phyloP scores from a whole-genome alignment of 2,888 invertebrate genomes.

The Cybosia mesomella region DNA sequence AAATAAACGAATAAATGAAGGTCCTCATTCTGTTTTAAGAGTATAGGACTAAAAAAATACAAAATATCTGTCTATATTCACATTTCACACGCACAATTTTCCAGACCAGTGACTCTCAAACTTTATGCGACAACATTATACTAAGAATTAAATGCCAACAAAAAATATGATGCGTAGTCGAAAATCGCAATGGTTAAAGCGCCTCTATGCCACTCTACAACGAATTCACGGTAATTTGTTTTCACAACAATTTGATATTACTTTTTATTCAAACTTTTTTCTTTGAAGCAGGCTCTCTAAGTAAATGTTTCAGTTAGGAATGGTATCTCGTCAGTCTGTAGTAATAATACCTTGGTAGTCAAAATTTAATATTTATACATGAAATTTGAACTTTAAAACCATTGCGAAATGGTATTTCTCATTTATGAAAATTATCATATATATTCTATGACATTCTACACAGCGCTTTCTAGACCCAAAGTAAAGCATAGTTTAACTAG shows the following conservation, averaged over 20 bases:
- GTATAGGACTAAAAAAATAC: not conserved
- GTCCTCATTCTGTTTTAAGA: not conserved
- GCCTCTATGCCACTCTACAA: not conserved
- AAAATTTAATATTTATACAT: not conserved
- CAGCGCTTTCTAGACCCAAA: no score
- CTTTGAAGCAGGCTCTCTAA: not conserved
- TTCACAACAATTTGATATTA: slow-evolving; percentile 1
- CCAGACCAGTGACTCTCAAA: slow-evolving; percentile 9
- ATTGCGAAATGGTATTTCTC: no score
- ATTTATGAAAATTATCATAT: no score
- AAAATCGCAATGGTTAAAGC: not conserved
- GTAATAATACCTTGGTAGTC: not conserved
- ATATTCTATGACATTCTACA: no score
- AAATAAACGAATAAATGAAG: no score
- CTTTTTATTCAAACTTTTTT: not conserved
- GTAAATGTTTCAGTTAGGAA: not conserved
- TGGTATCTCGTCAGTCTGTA: not conserved
- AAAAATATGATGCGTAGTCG: not conserved
- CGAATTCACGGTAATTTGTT: not conserved
- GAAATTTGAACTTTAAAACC: no score
- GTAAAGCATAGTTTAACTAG: no score
- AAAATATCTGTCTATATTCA: not conserved
- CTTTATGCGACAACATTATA: not conserved
- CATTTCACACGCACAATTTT: slow-evolving; percentile 13
- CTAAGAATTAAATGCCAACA: not conserved